Evolutionary conservation across 2,113 vertebrate genomes (phyloP).

Genomic region (Anoura caudifer): DNA sequence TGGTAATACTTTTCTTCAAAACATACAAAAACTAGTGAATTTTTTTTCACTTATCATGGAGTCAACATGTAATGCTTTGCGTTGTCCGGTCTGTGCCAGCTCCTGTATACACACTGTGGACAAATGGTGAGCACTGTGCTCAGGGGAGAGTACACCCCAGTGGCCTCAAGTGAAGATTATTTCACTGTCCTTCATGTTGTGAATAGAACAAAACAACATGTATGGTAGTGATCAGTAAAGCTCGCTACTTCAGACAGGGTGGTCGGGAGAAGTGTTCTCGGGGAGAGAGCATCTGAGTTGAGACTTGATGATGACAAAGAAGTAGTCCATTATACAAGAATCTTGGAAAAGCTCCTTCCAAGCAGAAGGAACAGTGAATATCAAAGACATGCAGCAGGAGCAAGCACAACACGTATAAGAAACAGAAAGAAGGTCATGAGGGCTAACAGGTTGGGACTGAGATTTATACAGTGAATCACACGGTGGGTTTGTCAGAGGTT

Average conservation of each 20-base stretch:
- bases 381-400: neutral
- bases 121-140: neutral
- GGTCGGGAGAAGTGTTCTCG: neutral
- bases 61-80: neutral
- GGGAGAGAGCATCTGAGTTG: neutral
- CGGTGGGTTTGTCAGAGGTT: neutral
- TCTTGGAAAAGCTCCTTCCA: neutral
- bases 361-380: neutral
- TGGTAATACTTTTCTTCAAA: neutral
- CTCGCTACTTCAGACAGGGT: neutral
- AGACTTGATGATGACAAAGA: neutral
- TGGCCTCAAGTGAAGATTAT: neutral
- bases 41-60: neutral
- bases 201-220: neutral
- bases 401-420: neutral
- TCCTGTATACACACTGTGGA: neutral
- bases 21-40: neutral
- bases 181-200: neutral
- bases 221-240: neutral
- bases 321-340: neutral
- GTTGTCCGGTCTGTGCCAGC: neutral
- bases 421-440: neutral
- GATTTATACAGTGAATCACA: neutral
- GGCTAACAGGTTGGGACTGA: neutral
- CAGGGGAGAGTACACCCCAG: neutral